Evolutionary conservation across 2,888 invertebrate species (phyloP).

Genomic region (Lochmaea capreae): DNA sequence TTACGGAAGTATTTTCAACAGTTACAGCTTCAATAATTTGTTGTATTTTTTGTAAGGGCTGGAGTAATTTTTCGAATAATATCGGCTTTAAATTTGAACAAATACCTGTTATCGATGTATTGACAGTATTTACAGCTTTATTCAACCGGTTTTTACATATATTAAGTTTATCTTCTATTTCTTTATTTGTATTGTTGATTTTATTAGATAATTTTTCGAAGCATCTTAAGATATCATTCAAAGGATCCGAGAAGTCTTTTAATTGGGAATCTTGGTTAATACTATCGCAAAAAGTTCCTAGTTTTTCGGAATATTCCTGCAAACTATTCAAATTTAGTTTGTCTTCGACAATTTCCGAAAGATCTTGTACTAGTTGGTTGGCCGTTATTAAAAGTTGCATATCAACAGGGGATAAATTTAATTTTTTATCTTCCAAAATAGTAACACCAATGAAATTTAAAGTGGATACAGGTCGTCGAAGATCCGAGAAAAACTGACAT

Average conservation of each 20-base stretch:
- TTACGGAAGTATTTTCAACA: conserved; percentile 43
- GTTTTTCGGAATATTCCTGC: conserved; percentile 45
- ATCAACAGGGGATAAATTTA: conserved; percentile 58
- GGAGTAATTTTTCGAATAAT: conserved; percentile 54
- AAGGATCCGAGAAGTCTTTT: conserved; percentile 63
- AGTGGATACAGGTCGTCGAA: conserved; percentile 60
- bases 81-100: conserved; percentile 46
- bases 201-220: conserved; percentile 56
- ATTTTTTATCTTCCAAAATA: conserved; percentile 58
- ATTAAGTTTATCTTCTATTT: conserved; percentile 44
- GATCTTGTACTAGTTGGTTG: conserved; percentile 55
- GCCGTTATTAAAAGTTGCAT: conserved; percentile 57
- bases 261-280: conserved; percentile 63
- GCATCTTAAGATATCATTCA: conserved; percentile 60
- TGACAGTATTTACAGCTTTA: conserved; percentile 47
- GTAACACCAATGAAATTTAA: conserved; percentile 60
- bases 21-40: conserved; percentile 42
- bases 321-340: conserved; percentile 43
- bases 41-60: conserved; percentile 56
- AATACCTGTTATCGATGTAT: conserved; percentile 46
- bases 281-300: conserved; percentile 55
- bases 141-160: conserved; percentile 14
- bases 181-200: conserved; percentile 43
- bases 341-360: conserved; percentile 54
- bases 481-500: conserved; percentile 52